Conservation (phyloP, 1,140 invertebrate species). For the Caenorhabditis inopinata region DNA sequence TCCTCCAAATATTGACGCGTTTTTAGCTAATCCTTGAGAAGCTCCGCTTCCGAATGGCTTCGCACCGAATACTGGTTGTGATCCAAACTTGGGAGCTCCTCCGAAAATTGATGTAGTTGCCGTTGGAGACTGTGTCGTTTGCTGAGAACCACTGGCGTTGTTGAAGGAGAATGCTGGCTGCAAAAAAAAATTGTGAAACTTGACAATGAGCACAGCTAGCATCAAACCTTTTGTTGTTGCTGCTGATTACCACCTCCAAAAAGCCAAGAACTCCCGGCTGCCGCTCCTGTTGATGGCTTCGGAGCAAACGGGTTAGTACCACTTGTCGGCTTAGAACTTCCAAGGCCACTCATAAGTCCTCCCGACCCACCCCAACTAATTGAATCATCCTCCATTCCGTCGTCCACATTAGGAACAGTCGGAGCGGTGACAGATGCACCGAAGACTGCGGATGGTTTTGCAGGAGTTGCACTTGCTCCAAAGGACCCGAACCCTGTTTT, state of each 20-base stretch:
- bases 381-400: conserved; percentile 17
- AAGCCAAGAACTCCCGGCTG: not conserved
- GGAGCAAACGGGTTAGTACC: not conserved
- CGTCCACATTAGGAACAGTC: not conserved
- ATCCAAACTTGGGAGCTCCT: not conserved
- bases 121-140: not conserved
- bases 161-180: not conserved
- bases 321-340: not conserved
- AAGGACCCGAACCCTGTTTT: not conserved
- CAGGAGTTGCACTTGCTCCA: not conserved
- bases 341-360: conserved; percentile 12
- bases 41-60: conserved; percentile 9
- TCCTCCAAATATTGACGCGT: conserved; percentile 10
- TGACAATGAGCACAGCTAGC: too few species aligned
- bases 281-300: not conserved
- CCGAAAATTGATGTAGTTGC: not conserved
- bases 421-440: not conserved
- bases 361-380: not conserved
- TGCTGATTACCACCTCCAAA: not conserved
- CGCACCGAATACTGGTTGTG: not conserved
- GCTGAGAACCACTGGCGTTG: not conserved
- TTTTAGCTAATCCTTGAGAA: not conserved
- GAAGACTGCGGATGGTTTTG: not conserved
- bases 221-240: not conserved
- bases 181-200: not conserved